Conservation (phyloP, 2,113 vertebrate species). For the Rostratula benghalensis region DNA sequence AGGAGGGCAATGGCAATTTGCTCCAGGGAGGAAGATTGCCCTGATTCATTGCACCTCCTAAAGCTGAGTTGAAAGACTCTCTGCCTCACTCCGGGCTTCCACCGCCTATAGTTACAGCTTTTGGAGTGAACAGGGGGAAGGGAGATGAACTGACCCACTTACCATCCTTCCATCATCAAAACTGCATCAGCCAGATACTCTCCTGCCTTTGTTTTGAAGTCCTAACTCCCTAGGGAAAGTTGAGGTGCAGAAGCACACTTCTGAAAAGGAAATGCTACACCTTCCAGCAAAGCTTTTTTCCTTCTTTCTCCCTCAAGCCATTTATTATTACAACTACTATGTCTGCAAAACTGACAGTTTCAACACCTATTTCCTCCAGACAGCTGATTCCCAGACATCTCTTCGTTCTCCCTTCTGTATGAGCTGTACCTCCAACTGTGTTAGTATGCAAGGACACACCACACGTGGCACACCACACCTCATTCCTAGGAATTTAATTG, state of each 20-base stretch:
- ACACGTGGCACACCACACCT: background rate
- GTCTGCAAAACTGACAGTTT: background rate
- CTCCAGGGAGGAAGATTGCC: background rate
- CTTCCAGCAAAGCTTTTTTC: background rate
- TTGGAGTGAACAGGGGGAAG: background rate
- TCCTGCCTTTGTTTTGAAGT: background rate
- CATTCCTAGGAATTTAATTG: background rate
- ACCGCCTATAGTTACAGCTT: background rate
- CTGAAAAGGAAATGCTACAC: background rate
- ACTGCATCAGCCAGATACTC: background rate
- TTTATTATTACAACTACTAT: background rate
- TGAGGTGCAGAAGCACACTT: background rate
- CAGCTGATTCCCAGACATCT: background rate
- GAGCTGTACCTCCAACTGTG: background rate
- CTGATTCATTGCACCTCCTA: background rate
- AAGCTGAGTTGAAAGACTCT: background rate
- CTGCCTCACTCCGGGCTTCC: background rate
- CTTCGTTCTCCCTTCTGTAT: background rate
- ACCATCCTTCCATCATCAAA: background rate
- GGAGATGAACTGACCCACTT: background rate
- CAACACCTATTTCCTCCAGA: background rate
- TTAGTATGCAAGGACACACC: background rate
- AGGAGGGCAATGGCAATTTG: background rate
- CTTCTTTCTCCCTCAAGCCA: background rate
- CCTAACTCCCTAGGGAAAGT: background rate